A percentile compares a stretch with the other conserved stretches of the same genome.
phyloP scores from a whole-genome alignment of 2,797 vertebrate species.

The Limnodromus scolopaceus region DNA sequence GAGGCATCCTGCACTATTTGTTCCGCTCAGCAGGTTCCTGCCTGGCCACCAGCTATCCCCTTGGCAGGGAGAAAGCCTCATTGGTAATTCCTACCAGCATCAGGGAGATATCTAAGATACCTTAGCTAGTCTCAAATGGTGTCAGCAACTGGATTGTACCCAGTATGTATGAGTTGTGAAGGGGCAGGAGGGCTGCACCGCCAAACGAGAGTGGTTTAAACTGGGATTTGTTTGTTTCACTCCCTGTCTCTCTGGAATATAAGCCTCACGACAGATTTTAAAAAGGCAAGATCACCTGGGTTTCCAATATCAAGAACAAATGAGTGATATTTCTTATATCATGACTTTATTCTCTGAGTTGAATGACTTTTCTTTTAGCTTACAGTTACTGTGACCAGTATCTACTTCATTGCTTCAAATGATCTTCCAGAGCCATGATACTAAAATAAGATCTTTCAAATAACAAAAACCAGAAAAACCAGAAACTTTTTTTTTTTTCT shows the following conservation, averaged over 20 bases:
- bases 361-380: conserved; percentile 3
- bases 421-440: conserved; percentile 3
- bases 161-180: not conserved
- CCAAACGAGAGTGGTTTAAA: not conserved
- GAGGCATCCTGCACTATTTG: not conserved
- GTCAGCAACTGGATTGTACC: not conserved
- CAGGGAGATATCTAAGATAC: not conserved
- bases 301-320: not conserved
- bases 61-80: not conserved
- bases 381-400: not conserved
- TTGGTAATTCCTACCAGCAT: not conserved
- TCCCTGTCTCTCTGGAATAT: not conserved
- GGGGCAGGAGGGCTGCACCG: not conserved
- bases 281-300: not conserved
- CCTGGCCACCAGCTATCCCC: not conserved
- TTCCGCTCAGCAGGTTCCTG: not conserved
- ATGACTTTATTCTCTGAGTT: not conserved
- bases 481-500: not conserved
- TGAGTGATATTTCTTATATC: not conserved
- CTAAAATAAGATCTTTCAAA: conserved; percentile 27
- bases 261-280: not conserved
- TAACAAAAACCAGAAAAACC: not conserved
- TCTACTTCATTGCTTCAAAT: not conserved
- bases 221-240: not conserved
- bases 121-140: fast-evolving